Percentiles rank a stretch among this genome's conserved stretches.
phyloP scores from a whole-genome alignment of 2,113 vertebrate species.

The Rallus limicola region DNA sequence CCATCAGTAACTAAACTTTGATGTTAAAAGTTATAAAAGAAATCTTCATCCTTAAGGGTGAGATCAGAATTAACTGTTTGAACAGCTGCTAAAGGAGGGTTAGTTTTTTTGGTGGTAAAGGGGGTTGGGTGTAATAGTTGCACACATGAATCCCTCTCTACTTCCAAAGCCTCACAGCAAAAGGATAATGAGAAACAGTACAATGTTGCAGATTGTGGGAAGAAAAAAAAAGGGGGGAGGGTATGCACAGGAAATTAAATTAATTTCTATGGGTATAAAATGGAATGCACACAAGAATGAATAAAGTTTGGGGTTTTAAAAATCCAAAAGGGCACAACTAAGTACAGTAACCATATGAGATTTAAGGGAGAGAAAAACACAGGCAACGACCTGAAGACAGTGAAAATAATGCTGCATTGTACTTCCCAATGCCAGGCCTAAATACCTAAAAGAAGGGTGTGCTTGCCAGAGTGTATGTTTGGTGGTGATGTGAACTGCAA shows the following conservation, averaged over 20 bases:
- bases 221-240: not conserved
- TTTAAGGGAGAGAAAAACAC: not conserved
- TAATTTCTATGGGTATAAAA: slow-evolving; percentile 9
- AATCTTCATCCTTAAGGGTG: not conserved
- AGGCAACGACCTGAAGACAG: not conserved
- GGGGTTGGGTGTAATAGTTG: not conserved
- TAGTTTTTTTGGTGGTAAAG: not conserved
- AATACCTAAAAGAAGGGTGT: not conserved
- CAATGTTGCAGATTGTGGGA: not conserved
- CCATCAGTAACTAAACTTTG: not conserved
- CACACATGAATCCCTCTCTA: not conserved
- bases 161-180: not conserved
- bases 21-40: not conserved
- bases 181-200: not conserved
- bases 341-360: not conserved
- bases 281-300: not conserved
- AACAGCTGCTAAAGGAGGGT: not conserved
- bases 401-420: not conserved
- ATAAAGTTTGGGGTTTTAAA: not conserved
- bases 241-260: slow-evolving; percentile 13
- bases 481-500: not conserved
- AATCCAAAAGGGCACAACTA: not conserved
- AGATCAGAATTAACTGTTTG: not conserved
- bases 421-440: not conserved
- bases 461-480: not conserved